Evolutionary conservation across 2,797 vertebrate species (phyloP).

Genomic region (Acanthurus lineatus): DNA sequence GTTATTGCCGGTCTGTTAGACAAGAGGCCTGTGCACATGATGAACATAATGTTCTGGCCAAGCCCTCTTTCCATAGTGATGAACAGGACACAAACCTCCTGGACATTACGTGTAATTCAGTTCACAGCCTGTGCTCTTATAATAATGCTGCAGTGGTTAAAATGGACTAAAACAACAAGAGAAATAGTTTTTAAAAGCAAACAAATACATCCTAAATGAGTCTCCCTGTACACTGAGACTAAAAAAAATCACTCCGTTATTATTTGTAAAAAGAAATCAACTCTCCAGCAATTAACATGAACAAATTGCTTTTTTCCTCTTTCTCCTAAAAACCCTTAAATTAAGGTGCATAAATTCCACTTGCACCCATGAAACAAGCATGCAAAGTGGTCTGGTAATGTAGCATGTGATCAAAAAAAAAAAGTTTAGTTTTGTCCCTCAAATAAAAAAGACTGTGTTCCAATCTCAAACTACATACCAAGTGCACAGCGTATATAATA

Average conservation of each 20-base stretch:
- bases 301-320: background rate
- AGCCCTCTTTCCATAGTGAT: constrained; percentile 1
- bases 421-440: background rate
- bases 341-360: constrained; percentile 12
- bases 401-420: background rate
- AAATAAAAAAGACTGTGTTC: constrained; percentile 11
- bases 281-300: background rate
- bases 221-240: no score
- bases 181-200: background rate
- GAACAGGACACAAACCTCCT: constrained; percentile 7
- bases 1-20: constrained; percentile 68
- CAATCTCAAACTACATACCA: constrained; percentile 12
- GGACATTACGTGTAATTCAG: background rate
- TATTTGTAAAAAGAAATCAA: constrained; percentile 16
- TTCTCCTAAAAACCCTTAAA: constrained; percentile 7
- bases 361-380: background rate
- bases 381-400: constrained; percentile 17
- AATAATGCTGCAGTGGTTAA: background rate
- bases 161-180: background rate
- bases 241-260: background rate
- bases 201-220: background rate
- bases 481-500: background rate
- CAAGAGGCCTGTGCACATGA: constrained; percentile 10
- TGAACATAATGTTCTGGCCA: constrained; percentile 24
- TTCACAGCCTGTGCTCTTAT: background rate